A percentile compares a stretch with the other conserved stretches of the same genome.
Evolutionary conservation across 2,888 invertebrate genomes (phyloP).

Genomic region (Halictus quadricinctus): DNA sequence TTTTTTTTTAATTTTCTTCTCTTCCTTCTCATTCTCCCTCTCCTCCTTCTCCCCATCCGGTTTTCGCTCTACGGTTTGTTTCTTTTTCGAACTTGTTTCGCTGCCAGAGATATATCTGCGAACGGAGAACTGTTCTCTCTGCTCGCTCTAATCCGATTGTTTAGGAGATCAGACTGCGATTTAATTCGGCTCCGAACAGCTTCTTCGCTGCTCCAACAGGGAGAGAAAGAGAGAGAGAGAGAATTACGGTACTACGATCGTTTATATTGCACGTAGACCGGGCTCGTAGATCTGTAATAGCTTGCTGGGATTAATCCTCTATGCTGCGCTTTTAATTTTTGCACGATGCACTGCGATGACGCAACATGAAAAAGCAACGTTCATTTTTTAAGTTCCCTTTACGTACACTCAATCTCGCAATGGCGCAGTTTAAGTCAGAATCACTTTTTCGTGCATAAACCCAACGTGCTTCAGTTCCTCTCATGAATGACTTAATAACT

Average conservation of each 20-base stretch:
- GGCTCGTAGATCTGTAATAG: background rate
- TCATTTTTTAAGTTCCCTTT: too few relatives aligned
- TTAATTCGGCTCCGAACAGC: slow-evolving; percentile 2
- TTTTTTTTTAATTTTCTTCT: background rate
- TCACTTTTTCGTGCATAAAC: too few relatives aligned
- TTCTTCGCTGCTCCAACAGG: background rate
- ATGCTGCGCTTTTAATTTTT: background rate
- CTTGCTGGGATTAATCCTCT: background rate
- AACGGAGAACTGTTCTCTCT: background rate
- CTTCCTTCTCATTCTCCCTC: background rate
- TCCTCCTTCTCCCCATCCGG: background rate
- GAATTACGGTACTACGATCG: background rate
- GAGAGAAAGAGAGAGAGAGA: background rate
- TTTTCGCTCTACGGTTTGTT: background rate
- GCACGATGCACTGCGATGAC: background rate
- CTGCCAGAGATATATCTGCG: background rate
- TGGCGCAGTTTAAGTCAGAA: too few relatives aligned
- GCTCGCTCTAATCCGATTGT: slow-evolving; percentile 19
- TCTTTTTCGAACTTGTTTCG: slow-evolving; percentile 10
- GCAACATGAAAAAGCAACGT: too few relatives aligned
- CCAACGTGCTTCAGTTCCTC: too few relatives aligned
- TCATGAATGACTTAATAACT: too few relatives aligned
- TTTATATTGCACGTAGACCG: background rate
- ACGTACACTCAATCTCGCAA: too few relatives aligned
- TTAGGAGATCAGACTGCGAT: slow-evolving; percentile 6